Percentiles rank a stretch among this genome's conserved stretches.
Conservation (phyloP, 2,888 invertebrate genomes). For the Cylindroiulus punctatus region DNA sequence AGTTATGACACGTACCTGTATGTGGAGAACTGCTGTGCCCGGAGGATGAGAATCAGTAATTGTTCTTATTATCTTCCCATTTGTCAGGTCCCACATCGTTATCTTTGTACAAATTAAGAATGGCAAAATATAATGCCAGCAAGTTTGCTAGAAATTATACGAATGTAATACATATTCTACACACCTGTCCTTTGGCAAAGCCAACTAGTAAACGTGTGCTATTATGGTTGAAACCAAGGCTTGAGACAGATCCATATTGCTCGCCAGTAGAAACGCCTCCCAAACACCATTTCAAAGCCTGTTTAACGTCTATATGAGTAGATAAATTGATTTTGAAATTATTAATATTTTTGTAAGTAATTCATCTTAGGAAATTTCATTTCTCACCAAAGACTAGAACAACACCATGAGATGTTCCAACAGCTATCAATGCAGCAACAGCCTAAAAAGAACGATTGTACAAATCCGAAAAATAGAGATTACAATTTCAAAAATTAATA, state of each 20-base stretch:
- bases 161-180: not conserved
- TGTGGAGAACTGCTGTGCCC: constrained; percentile 82
- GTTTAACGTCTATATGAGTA: constrained; percentile 69
- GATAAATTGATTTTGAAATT: not conserved
- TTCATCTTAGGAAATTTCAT: not conserved
- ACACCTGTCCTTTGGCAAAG: constrained; percentile 76
- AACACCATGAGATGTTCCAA: constrained; percentile 94
- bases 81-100: constrained; percentile 84
- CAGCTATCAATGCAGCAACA: constrained; percentile 80
- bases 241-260: constrained; percentile 73
- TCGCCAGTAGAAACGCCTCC: constrained; percentile 76
- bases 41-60: constrained; percentile 84
- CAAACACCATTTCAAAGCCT: constrained; percentile 88
- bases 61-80: constrained; percentile 79
- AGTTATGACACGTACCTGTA: constrained; percentile 67
- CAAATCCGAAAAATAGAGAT: not conserved
- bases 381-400: constrained; percentile 82
- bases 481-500: not conserved
- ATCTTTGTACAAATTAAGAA: constrained; percentile 67
- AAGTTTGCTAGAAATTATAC: constrained; percentile 24
- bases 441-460: constrained; percentile 66
- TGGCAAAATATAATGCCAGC: constrained; percentile 63
- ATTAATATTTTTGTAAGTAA: not conserved
- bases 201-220: constrained; percentile 85
- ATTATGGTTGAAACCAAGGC: constrained; percentile 85